These are phyloP conservation scores for Gambusia holbrooki DNA, from an alignment of 2,113 vertebrate genomes.

Conservation along the genomic window DNA sequence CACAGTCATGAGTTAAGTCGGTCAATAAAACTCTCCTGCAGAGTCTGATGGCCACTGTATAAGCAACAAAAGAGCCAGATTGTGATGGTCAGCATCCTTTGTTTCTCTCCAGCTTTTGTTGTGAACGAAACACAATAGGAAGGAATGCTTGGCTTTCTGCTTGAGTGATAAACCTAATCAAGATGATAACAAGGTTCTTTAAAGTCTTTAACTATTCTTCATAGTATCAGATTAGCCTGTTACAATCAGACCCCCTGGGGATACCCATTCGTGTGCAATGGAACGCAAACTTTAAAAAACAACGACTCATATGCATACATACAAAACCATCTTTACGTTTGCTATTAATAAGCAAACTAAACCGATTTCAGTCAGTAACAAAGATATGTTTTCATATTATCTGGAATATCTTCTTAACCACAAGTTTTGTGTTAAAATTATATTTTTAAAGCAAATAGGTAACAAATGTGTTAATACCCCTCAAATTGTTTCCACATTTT, in stretches of 20 bases:
- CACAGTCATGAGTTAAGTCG: slow-evolving; percentile 53
- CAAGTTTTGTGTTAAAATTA: background rate
- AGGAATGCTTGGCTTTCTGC: slow-evolving; percentile 75
- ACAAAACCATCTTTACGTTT: slow-evolving; percentile 41
- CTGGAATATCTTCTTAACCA: background rate
- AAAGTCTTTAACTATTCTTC: slow-evolving; percentile 76
- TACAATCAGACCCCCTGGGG: slow-evolving; percentile 60
- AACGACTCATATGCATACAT: slow-evolving; percentile 27
- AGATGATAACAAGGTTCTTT: slow-evolving; percentile 77
- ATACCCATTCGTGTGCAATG: slow-evolving; percentile 69
- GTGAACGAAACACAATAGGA: slow-evolving; percentile 69
- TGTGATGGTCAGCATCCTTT: slow-evolving; percentile 62
- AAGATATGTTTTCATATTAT: no score
- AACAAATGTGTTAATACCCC: no score
- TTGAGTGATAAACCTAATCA: slow-evolving; percentile 77
- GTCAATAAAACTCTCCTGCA: slow-evolving; percentile 64
- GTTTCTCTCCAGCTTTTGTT: slow-evolving; percentile 67
- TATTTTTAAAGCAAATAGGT: no score
- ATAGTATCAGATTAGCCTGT: slow-evolving; percentile 75
- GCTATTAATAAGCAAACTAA: slow-evolving; percentile 45
- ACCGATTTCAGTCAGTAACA: slow-evolving; percentile 10
- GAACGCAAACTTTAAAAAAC: slow-evolving; percentile 54
- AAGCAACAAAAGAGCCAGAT: slow-evolving; percentile 65
- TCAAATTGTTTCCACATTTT: no score
- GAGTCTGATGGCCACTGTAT: slow-evolving; percentile 71